Percentiles rank a stretch among this genome's conserved stretches.
Evolutionary conservation across 2,888 invertebrate genomes (phyloP).

Genomic region (Brenthis daphne): DNA sequence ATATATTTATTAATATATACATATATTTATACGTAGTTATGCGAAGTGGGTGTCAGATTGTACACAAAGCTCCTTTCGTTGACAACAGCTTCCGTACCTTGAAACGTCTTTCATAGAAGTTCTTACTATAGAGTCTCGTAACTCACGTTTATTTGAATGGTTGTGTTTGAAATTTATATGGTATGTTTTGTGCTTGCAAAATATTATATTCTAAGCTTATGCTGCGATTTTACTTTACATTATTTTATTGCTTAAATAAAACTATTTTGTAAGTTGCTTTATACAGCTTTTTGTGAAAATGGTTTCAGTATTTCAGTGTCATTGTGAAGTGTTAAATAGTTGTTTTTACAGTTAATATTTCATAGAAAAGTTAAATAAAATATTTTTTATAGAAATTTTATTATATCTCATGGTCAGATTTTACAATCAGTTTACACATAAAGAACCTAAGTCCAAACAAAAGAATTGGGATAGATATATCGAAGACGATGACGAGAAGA

Average conservation of each 20-base stretch:
- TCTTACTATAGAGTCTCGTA: slow-evolving; percentile 6
- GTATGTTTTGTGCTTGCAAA: slow-evolving; percentile 15
- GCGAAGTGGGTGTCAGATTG: slow-evolving; percentile 18
- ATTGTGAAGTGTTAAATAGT: no score
- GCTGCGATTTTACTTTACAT: slow-evolving; percentile 2
- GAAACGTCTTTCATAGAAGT: slow-evolving; percentile 40
- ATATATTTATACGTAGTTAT: slow-evolving; percentile 9
- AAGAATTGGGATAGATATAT: no score
- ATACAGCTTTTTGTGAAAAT: no score
- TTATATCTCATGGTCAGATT: no score
- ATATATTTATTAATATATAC: background rate
- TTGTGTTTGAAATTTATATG: slow-evolving; percentile 5
- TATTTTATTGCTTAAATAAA: background rate
- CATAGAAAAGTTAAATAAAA: no score
- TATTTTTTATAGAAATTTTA: no score
- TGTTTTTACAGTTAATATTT: no score
- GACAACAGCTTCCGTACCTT: slow-evolving; percentile 39
- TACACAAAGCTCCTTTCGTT: slow-evolving; percentile 35
- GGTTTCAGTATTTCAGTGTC: no score
- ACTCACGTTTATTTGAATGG: slow-evolving; percentile 19
- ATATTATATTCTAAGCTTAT: slow-evolving; percentile 13
- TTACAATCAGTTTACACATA: no score
- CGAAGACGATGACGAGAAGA: no score
- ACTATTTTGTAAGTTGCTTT: no score
- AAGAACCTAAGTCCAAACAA: no score